Evolutionary conservation across 2,113 vertebrate genomes (phyloP).

Genomic region (Paracanthobrama guichenoti): DNA sequence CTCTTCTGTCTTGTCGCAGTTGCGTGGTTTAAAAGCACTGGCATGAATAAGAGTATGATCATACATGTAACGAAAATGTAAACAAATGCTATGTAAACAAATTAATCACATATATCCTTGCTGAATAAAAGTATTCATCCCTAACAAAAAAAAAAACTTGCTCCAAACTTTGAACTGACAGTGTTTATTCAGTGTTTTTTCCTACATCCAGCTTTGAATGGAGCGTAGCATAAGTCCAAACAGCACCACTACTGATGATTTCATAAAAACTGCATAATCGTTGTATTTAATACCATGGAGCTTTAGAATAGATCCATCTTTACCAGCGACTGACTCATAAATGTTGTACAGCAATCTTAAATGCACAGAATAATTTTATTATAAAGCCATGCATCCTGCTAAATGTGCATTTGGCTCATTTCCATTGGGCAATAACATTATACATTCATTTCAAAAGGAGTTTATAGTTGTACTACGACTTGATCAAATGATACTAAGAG

Average conservation of each 20-base stretch:
- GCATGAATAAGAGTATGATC: too few species aligned
- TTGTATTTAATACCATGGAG: not conserved
- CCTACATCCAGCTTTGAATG: not conserved
- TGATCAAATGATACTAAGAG: not conserved
- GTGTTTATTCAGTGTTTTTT: too few species aligned
- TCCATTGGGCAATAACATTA: not conserved
- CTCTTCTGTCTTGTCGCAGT: too few species aligned
- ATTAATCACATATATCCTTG: too few species aligned
- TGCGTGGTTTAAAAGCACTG: too few species aligned
- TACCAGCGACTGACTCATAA: not conserved
- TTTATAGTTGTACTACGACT: not conserved
- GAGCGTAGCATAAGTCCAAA: not conserved
- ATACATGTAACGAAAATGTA: too few species aligned
- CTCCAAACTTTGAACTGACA: too few species aligned
- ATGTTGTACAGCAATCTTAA: not conserved
- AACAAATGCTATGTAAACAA: too few species aligned
- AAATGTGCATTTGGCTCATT: not conserved
- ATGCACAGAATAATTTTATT: not conserved
- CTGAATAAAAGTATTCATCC: too few species aligned
- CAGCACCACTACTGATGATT: not conserved
- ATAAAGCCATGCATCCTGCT: too few species aligned
- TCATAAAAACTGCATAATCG: not conserved
- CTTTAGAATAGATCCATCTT: conserved; percentile 6
- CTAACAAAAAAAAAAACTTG: too few species aligned
- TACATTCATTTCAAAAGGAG: not conserved